Conservation (phyloP, 2,888 invertebrate genomes). For the Gerris lacustris region DNA sequence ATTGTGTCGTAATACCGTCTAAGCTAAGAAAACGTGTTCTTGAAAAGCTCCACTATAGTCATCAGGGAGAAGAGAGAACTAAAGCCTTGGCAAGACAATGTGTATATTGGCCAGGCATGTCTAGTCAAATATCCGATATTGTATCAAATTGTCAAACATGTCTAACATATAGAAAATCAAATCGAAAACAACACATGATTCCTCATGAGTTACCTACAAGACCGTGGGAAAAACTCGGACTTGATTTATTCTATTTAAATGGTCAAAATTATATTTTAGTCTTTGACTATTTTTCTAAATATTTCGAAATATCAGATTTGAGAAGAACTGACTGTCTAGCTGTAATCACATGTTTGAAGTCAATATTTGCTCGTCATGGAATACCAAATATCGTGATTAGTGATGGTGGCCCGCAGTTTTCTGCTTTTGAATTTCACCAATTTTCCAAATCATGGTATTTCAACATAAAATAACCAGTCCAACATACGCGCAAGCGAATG, state of each 20-base stretch:
- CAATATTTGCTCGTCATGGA: constrained; percentile 18
- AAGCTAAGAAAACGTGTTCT: constrained; percentile 13
- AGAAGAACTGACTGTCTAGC: constrained; percentile 21
- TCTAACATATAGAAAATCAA: neutral
- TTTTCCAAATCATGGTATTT: constrained; percentile 18
- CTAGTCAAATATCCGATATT: neutral
- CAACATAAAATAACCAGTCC: constrained; percentile 18
- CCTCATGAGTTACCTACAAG: constrained; percentile 29
- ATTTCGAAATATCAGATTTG: constrained; percentile 24
- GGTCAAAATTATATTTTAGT: constrained; percentile 28
- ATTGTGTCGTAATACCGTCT: constrained; percentile 18
- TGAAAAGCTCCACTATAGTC: neutral
- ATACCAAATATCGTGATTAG: constrained; percentile 12
- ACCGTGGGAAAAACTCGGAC: constrained; percentile 31
- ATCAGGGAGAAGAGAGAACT: neutral
- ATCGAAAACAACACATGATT: constrained; percentile 24
- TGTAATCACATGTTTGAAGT: constrained; percentile 22
- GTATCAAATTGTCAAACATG: neutral
- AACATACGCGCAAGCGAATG: constrained; percentile 21
- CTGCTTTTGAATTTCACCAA: constrained; percentile 12
- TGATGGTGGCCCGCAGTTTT: constrained; percentile 19
- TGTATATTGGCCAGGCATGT: neutral
- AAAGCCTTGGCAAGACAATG: neutral
- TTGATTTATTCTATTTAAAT: constrained; percentile 32
- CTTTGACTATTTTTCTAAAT: constrained; percentile 30